Evolutionary conservation across 2,888 invertebrate species (phyloP).

Genomic region (Slavum lentiscoides): DNA sequence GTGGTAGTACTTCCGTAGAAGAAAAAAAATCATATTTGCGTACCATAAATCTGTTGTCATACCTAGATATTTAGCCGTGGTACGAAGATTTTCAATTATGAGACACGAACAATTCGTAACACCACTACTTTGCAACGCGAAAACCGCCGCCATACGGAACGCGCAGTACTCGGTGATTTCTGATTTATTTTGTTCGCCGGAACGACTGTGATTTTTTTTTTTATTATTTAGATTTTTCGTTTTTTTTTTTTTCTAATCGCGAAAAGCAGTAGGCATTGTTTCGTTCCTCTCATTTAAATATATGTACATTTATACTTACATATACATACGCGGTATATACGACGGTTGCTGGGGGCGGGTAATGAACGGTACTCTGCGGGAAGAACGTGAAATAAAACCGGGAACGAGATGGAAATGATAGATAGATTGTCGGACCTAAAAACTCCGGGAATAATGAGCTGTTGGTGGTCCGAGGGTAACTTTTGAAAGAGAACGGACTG

Average conservation of each 20-base stretch:
- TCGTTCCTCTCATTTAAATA: background rate
- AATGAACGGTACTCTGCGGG: background rate
- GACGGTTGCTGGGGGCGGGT: background rate
- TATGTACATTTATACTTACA: background rate
- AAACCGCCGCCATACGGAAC: background rate
- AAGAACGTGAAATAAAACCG: background rate
- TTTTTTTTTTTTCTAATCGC: background rate
- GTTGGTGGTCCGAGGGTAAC: slow-evolving; percentile 39
- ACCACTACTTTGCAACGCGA: background rate
- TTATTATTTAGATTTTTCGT: background rate
- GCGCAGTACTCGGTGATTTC: background rate
- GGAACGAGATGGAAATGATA: slow-evolving; percentile 37
- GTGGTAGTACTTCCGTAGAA: too few species aligned
- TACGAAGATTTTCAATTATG: too few species aligned
- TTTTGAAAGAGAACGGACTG: slow-evolving; percentile 32
- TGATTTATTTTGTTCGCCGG: background rate
- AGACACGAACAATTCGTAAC: too few species aligned
- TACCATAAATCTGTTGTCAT: too few species aligned
- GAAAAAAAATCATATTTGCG: too few species aligned
- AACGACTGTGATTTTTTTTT: background rate
- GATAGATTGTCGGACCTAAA: slow-evolving; percentile 42
- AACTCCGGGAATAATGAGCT: slow-evolving; percentile 45
- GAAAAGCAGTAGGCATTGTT: background rate
- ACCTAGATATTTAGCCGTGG: too few species aligned
- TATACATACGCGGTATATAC: background rate